Conservation (phyloP, 1,140 invertebrate genomes). For the Drosophila malerkotliana region DNA sequence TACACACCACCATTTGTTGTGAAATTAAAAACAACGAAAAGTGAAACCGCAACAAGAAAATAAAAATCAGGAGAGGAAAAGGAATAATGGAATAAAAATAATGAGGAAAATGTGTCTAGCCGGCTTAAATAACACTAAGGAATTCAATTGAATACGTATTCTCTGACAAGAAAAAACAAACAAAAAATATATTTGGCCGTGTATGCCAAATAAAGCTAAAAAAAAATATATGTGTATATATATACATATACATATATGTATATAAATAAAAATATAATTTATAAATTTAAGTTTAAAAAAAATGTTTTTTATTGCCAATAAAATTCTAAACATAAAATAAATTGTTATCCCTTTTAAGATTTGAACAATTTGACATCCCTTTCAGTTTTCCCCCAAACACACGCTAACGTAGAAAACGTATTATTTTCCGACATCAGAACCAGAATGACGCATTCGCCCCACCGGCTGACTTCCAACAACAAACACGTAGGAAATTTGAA, state of each 20-base stretch:
- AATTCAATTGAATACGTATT: no score
- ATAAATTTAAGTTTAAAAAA: no score
- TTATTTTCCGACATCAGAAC: background rate
- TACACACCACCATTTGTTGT: conserved; percentile 2
- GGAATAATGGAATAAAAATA: conserved; percentile 4
- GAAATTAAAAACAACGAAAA: conserved; percentile 3
- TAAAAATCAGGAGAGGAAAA: background rate
- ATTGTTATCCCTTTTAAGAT: no score
- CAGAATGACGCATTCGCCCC: conserved; percentile 27
- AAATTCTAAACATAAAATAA: no score
- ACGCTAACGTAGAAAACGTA: background rate
- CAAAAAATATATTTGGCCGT: background rate
- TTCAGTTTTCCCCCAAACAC: no score
- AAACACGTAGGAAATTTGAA: conserved; percentile 25
- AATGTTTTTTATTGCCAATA: no score
- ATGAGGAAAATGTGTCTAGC: background rate
- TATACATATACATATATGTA: no score
- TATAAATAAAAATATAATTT: no score
- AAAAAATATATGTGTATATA: no score
- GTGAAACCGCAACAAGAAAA: background rate
- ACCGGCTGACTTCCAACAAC: conserved; percentile 11
- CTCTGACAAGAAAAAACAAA: no score
- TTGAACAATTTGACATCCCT: no score
- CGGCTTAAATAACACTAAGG: background rate
- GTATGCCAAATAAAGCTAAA: no score